Evolutionary conservation across 1,140 invertebrate genomes (phyloP).

Genomic region (Drosophila arizonae): DNA sequence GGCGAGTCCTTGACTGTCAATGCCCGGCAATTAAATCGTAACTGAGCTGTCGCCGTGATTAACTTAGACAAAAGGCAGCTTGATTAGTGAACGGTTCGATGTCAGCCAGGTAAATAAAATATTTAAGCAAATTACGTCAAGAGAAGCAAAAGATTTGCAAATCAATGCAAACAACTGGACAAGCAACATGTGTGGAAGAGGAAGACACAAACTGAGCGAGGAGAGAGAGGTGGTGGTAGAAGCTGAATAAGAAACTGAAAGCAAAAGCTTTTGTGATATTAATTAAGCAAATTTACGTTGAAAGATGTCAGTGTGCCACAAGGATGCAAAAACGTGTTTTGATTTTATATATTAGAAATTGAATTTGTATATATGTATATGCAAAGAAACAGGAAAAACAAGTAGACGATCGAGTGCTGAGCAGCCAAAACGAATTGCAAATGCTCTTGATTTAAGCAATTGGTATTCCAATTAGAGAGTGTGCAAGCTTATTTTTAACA

Average conservation of each 20-base stretch:
- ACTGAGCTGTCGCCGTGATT: constrained; percentile 25
- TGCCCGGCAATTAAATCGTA: constrained; percentile 19
- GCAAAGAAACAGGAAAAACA: constrained; percentile 47
- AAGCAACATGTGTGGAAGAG: constrained; percentile 24
- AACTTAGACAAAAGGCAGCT: constrained; percentile 38
- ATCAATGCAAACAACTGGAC: constrained; percentile 72
- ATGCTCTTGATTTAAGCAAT: constrained; percentile 24
- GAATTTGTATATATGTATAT: constrained; percentile 31
- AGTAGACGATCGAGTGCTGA: constrained; percentile 2
- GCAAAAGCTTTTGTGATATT: constrained; percentile 64
- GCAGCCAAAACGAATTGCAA: background rate
- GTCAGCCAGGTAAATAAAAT: constrained; percentile 66
- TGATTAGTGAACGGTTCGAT: constrained; percentile 67
- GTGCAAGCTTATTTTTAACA: background rate
- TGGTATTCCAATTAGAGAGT: background rate
- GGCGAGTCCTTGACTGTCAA: constrained; percentile 40
- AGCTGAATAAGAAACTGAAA: constrained; percentile 43
- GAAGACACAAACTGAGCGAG: background rate
- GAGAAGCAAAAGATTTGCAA: constrained; percentile 61
- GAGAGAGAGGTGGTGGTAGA: background rate
- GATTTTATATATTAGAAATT: constrained; percentile 74
- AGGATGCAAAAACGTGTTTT: constrained; percentile 71
- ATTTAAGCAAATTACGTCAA: constrained; percentile 70
- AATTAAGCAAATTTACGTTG: constrained; percentile 66
- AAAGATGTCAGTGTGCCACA: constrained; percentile 80